phyloP scores from a whole-genome alignment of 2,113 vertebrate genomes.

The Calonectris borealis region DNA sequence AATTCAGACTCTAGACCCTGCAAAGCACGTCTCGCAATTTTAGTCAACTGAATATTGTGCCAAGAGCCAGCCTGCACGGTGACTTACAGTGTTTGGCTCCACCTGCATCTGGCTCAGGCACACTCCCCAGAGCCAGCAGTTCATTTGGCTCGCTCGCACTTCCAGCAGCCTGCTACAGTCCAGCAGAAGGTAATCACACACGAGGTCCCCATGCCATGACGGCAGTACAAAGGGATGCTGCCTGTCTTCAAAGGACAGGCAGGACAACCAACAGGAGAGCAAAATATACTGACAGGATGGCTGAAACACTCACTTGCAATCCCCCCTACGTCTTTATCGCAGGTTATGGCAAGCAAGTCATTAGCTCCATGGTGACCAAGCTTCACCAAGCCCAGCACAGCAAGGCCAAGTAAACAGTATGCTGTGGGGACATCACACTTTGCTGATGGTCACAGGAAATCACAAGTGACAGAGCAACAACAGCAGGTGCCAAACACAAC shows the following conservation, averaged over 20 bases:
- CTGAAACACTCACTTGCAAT: neutral
- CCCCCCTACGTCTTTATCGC: neutral
- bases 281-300: neutral
- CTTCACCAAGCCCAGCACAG: neutral
- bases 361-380: neutral
- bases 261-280: neutral
- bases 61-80: neutral
- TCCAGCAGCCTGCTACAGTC: neutral
- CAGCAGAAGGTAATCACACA: neutral
- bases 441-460: neutral
- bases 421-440: neutral
- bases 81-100: neutral
- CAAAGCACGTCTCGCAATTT: neutral
- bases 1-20: neutral
- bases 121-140: neutral
- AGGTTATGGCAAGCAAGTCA: neutral
- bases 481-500: neutral
- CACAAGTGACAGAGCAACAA: neutral
- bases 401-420: neutral
- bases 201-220: accelerated
- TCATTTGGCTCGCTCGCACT: neutral
- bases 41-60: neutral
- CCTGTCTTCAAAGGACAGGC: neutral
- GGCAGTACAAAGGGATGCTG: neutral
- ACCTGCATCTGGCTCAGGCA: neutral